A percentile compares a stretch with the other conserved stretches of the same genome.
phyloP scores from a whole-genome alignment of 2,888 invertebrate genomes.

The Orthonevra nobilis region DNA sequence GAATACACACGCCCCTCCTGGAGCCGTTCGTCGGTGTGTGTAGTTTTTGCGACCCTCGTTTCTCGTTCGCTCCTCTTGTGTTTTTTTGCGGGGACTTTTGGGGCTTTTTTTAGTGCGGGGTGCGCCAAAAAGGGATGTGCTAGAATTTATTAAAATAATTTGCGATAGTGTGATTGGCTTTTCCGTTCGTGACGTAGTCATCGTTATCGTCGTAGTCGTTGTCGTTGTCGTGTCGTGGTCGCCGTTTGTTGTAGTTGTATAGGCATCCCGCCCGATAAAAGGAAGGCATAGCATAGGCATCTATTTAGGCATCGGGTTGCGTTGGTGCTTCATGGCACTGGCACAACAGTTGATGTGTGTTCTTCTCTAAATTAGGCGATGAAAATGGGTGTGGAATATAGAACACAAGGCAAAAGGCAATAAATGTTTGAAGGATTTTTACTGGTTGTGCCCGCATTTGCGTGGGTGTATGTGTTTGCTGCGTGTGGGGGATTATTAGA shows the following conservation, averaged over 20 bases:
- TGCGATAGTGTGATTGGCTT: conserved; percentile 80
- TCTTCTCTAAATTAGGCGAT: conserved; percentile 67
- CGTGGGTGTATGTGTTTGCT: conserved; percentile 26
- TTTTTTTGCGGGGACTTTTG: conserved; percentile 71
- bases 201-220: conserved; percentile 41
- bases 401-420: conserved; percentile 64
- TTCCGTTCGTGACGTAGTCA: conserved; percentile 68
- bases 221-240: conserved; percentile 49
- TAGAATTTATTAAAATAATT: conserved; percentile 80
- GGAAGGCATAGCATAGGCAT: no score
- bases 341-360: conserved; percentile 49
- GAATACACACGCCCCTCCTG: conserved; percentile 67
- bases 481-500: conserved; percentile 46
- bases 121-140: conserved; percentile 75
- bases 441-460: conserved; percentile 48
- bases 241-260: conserved; percentile 43
- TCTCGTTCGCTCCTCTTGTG: conserved; percentile 58
- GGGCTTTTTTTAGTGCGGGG: conserved; percentile 74
- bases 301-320: conserved; percentile 59
- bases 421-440: conserved; percentile 62
- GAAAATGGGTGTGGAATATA: conserved; percentile 69
- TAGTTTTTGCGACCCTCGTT: conserved; percentile 64
- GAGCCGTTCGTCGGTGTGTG: conserved; percentile 57
- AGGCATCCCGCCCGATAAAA: conserved; percentile 52
- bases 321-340: conserved; percentile 23